Evolutionary conservation across 2,113 vertebrate species (phyloP).

Genomic region (Uropsilus gracilis): DNA sequence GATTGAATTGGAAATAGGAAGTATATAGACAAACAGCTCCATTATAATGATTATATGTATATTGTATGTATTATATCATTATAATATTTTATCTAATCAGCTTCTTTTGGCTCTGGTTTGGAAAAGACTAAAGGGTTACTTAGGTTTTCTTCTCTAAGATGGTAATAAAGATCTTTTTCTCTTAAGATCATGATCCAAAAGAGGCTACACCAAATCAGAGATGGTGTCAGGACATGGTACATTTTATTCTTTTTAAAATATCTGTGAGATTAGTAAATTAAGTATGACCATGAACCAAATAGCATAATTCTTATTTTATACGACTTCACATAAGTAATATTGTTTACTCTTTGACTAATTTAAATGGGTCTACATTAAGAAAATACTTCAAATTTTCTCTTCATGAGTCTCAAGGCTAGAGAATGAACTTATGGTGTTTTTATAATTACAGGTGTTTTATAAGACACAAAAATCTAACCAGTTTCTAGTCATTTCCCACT

Average conservation of each 20-base stretch:
- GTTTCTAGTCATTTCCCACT: neutral
- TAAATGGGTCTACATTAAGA: neutral
- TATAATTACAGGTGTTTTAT: neutral
- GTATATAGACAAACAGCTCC: neutral
- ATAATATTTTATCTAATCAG: neutral
- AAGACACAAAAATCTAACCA: neutral
- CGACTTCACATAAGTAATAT: neutral
- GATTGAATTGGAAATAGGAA: neutral
- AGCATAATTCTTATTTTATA: neutral
- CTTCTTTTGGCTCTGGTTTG: conserved; percentile 31
- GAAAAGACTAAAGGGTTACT: conserved; percentile 38
- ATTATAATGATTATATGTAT: too few relatives aligned
- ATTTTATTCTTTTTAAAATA: conserved; percentile 54
- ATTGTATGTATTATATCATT: neutral
- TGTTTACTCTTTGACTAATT: conserved; percentile 10
- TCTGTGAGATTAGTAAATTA: conserved; percentile 20
- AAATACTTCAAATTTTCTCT: neutral
- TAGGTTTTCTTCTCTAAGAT: neutral
- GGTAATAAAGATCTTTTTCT: conserved; percentile 24
- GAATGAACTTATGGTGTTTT: neutral
- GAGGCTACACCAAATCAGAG: conserved; percentile 48
- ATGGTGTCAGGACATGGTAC: conserved; percentile 46
- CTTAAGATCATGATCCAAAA: conserved; percentile 10
- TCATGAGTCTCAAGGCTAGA: neutral
- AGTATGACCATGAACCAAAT: neutral